phyloP scores from a whole-genome alignment of 1,140 invertebrate genomes.

The Zaprionus lachaisei region DNA sequence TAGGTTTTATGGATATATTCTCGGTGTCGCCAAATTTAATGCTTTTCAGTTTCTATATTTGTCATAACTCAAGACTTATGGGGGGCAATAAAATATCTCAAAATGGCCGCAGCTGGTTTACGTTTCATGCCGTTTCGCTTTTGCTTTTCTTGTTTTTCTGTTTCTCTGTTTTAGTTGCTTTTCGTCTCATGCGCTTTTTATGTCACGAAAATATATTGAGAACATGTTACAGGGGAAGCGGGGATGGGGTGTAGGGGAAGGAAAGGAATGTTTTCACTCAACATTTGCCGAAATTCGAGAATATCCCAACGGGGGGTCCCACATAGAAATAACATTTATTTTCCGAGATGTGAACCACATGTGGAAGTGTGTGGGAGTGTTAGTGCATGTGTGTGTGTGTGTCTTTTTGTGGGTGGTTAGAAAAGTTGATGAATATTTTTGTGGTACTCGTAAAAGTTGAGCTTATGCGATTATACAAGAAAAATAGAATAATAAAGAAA shows the following conservation, averaged over 20 bases:
- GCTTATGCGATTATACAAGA: not conserved
- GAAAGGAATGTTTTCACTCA: slow-evolving; percentile 18
- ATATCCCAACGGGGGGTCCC: not conserved
- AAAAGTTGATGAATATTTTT: not conserved
- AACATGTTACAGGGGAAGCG: slow-evolving; percentile 1
- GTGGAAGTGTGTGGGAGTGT: not conserved
- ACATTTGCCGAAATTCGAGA: slow-evolving; percentile 18
- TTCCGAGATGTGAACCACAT: slow-evolving; percentile 13
- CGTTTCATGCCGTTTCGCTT: slow-evolving; percentile 31
- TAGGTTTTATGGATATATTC: slow-evolving; percentile 61
- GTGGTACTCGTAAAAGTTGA: not conserved
- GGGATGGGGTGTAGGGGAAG: not conserved
- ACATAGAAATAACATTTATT: slow-evolving; percentile 15
- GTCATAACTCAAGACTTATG: slow-evolving; percentile 71
- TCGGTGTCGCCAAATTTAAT: slow-evolving; percentile 71
- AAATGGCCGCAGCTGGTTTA: slow-evolving; percentile 78
- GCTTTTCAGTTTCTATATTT: slow-evolving; percentile 78
- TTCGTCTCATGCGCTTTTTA: slow-evolving; percentile 12
- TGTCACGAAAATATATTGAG: slow-evolving; percentile 28
- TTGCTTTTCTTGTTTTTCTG: not conserved
- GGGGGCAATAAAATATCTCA: slow-evolving; percentile 74
- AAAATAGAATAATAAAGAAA: not conserved
- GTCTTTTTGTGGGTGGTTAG: not conserved
- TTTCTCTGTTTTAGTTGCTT: not conserved
- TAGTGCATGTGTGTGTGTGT: not conserved